These are phyloP conservation scores for Myxocyprinus asiaticus DNA, from an alignment of 2,113 vertebrate species.

Conservation along the genomic window DNA sequence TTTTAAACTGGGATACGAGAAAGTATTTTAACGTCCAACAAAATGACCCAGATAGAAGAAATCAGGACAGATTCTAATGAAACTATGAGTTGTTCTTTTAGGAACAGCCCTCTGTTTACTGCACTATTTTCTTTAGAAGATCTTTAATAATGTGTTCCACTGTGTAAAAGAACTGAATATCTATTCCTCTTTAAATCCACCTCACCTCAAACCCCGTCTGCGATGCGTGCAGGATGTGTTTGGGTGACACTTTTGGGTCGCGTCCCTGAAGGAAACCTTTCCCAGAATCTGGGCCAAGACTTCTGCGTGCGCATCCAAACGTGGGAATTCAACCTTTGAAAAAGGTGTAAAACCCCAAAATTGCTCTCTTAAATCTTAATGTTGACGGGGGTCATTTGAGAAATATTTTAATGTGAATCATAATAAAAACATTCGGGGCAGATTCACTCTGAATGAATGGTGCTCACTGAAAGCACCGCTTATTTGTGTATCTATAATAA, in stretches of 20 bases:
- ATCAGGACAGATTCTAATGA: neutral
- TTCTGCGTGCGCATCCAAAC: constrained; percentile 21
- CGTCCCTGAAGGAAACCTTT: constrained; percentile 71
- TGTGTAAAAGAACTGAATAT: neutral
- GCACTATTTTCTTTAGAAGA: neutral
- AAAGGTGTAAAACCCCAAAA: neutral
- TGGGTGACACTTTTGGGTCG: constrained; percentile 80
- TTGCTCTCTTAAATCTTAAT: no score
- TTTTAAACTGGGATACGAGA: no score
- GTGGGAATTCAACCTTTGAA: constrained; percentile 36
- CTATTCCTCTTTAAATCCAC: neutral
- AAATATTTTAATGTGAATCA: neutral
- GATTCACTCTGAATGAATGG: no score
- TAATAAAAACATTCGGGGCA: neutral
- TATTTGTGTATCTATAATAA: no score
- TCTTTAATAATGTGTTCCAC: constrained; percentile 24
- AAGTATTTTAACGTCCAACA: no score
- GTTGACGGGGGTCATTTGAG: neutral
- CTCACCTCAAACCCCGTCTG: neutral
- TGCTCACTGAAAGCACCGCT: no score
- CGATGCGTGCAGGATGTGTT: constrained; percentile 25
- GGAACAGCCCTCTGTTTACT: neutral
- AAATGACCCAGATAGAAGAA: no score
- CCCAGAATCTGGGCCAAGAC: constrained; percentile 73
- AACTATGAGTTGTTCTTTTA: neutral